A percentile compares a stretch with the other conserved stretches of the same genome.
Conservation (phyloP, 2,113 vertebrate species). For the Takifugu bimaculatus region DNA sequence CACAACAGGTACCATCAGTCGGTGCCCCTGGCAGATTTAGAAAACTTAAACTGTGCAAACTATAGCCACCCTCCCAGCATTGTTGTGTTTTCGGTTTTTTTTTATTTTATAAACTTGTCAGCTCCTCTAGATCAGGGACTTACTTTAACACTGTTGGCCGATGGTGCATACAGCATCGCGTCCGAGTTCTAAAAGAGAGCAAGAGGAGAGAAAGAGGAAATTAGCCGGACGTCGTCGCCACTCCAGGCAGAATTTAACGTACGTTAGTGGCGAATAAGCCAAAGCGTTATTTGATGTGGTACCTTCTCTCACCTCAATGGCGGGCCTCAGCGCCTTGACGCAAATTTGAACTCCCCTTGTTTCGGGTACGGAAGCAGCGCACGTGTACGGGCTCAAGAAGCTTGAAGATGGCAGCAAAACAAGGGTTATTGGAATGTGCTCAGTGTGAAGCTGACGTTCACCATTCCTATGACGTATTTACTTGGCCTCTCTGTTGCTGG, state of each 20-base stretch:
- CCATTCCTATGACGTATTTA: neutral
- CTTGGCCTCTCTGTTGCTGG: too few relatives aligned
- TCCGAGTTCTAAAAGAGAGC: conserved; percentile 56
- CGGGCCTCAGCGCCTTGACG: neutral
- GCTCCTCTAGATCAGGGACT: conserved; percentile 24
- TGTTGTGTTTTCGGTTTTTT: too few relatives aligned
- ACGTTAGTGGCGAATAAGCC: neutral
- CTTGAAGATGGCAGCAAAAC: conserved; percentile 28
- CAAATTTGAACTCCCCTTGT: fast-evolving
- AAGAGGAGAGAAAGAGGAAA: neutral
- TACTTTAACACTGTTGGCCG: conserved; percentile 36
- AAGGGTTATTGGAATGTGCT: neutral
- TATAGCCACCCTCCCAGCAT: too few relatives aligned
- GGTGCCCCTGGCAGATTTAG: too few relatives aligned
- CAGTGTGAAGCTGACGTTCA: neutral
- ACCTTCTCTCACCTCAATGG: conserved; percentile 60
- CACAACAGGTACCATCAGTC: too few relatives aligned
- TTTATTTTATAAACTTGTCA: too few relatives aligned
- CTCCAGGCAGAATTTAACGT: neutral
- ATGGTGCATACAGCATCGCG: conserved; percentile 63
- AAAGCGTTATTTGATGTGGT: conserved; percentile 7
- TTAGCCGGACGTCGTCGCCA: neutral
- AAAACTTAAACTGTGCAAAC: too few relatives aligned
- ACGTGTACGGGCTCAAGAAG: conserved; percentile 24
- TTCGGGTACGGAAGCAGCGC: neutral